Evolutionary conservation across 92 coral and sea anemone genomes (phyloP).

Genomic region (Phymanthus crucifer): DNA sequence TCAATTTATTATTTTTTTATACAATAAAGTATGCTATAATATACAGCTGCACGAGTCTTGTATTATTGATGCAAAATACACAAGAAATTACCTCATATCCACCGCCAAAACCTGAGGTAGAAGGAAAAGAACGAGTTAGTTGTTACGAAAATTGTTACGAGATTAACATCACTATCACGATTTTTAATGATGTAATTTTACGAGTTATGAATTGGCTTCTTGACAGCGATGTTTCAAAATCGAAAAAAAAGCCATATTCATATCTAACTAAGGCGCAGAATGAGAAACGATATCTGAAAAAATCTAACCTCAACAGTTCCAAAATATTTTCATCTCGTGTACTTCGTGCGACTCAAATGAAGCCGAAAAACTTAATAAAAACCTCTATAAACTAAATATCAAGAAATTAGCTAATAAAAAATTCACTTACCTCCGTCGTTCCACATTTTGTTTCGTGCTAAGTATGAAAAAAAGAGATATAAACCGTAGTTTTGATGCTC

Average conservation of each 20-base stretch:
- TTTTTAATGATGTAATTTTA: too few relatives aligned
- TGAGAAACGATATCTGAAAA: neutral
- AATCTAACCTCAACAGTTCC: neutral
- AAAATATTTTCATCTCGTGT: too few relatives aligned
- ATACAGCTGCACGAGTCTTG: neutral
- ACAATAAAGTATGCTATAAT: neutral
- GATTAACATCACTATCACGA: too few relatives aligned
- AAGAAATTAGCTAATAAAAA: neutral
- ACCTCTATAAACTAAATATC: neutral
- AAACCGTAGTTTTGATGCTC: neutral
- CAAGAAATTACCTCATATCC: conserved; percentile 55
- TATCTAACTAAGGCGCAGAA: too few relatives aligned
- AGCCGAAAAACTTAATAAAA: neutral
- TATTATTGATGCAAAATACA: neutral
- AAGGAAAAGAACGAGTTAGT: neutral
- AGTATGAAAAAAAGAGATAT: neutral
- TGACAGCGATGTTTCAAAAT: too few relatives aligned
- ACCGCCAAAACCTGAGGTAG: conserved; percentile 43
- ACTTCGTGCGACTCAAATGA: neutral
- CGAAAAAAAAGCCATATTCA: neutral
- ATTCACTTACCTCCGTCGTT: conserved; percentile 40
- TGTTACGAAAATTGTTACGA: too few relatives aligned
- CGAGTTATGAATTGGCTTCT: too few relatives aligned
- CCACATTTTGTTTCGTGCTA: conserved; percentile 27
- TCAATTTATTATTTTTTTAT: too few relatives aligned